These are phyloP conservation scores for Tenthredo notha DNA, from an alignment of 2,888 invertebrate species.

Conservation along the genomic window DNA sequence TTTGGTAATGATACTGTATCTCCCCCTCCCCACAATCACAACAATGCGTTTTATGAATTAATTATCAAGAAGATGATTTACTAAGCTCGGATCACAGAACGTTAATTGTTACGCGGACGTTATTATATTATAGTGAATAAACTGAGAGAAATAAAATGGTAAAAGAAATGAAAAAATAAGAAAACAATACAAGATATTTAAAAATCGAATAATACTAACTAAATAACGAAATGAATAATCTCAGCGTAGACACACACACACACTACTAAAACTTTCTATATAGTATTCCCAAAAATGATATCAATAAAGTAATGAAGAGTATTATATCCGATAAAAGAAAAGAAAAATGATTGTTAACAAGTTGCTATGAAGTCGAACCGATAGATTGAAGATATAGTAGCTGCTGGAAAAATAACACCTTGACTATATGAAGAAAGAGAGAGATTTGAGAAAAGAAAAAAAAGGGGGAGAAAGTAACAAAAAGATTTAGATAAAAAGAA, in stretches of 20 bases:
- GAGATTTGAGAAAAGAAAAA: background rate
- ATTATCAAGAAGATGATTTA: background rate
- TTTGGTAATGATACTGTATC: background rate
- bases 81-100: background rate
- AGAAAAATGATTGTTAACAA: background rate
- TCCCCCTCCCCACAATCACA: background rate
- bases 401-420: constrained; percentile 30
- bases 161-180: background rate
- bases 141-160: background rate
- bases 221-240: constrained; percentile 1
- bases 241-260: background rate
- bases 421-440: background rate
- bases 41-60: background rate
- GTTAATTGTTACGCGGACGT: constrained; percentile 9
- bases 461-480: background rate
- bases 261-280: background rate
- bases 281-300: background rate
- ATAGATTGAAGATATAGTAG: constrained; percentile 53
- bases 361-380: no score
- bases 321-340: background rate
- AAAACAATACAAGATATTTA: background rate
- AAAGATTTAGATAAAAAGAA: constrained; percentile 41
- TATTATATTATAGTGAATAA: constrained; percentile 7
- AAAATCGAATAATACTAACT: background rate
- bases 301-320: no score